Percentiles rank a stretch among this genome's conserved stretches.
Evolutionary conservation across 2,888 invertebrate genomes (phyloP).

Genomic region (Incurvaria masculella): DNA sequence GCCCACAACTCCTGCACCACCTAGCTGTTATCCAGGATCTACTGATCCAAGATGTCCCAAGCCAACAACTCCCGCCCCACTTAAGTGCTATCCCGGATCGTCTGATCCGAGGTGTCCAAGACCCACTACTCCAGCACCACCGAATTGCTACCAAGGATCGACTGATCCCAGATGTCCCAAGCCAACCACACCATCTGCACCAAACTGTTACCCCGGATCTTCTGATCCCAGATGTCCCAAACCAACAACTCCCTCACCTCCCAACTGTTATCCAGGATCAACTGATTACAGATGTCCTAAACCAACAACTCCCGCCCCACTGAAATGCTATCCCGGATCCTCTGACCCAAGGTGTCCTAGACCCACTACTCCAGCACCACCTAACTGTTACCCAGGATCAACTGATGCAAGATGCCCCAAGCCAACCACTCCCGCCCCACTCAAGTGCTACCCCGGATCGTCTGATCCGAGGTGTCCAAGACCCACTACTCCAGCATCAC

Average conservation of each 20-base stretch:
- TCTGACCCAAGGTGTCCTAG: constrained; percentile 26
- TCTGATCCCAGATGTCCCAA: constrained; percentile 25
- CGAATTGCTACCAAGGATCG: constrained; percentile 21
- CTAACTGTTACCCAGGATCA: constrained; percentile 25
- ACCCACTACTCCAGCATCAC: constrained; percentile 21
- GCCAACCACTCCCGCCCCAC: constrained; percentile 23
- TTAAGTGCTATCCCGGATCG: constrained; percentile 24
- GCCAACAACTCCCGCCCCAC: constrained; percentile 19
- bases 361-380: constrained; percentile 19
- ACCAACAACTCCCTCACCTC: constrained; percentile 22
- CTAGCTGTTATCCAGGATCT: constrained; percentile 24
- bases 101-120: constrained; percentile 25
- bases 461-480: constrained; percentile 22
- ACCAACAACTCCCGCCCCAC: constrained; percentile 21
- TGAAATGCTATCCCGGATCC: constrained; percentile 22
- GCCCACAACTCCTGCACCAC: constrained; percentile 17
- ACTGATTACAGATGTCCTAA: constrained; percentile 22
- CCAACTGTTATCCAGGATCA: constrained; percentile 21
- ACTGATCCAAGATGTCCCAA: constrained; percentile 18
- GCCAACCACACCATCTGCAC: constrained; percentile 23
- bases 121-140: constrained; percentile 29
- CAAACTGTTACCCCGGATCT: constrained; percentile 21
- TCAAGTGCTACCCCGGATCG: constrained; percentile 20
- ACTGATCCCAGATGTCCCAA: constrained; percentile 28
- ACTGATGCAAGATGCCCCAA: constrained; percentile 25